Evolutionary conservation across 2,113 vertebrate genomes (phyloP).

Genomic region (Leptodactylus fuscus): DNA sequence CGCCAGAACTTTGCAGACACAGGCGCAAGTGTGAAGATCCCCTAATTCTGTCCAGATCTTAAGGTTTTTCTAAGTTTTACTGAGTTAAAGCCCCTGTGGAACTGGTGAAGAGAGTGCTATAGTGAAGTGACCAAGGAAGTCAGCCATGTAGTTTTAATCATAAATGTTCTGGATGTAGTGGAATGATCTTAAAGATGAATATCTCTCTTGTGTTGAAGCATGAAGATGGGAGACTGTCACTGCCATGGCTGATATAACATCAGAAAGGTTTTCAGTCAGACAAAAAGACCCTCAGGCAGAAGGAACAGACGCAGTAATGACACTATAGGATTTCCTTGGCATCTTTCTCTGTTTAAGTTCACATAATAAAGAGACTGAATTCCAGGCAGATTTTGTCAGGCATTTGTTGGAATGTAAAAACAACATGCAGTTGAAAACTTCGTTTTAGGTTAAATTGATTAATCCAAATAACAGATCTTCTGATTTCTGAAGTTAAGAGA

Average conservation of each 20-base stretch:
- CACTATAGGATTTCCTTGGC: neutral
- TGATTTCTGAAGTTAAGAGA: neutral
- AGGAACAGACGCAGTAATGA: neutral
- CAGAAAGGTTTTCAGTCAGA: neutral
- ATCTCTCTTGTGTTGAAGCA: constrained; percentile 1
- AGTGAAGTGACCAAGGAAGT: neutral
- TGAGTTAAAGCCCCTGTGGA: neutral
- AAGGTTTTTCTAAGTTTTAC: neutral
- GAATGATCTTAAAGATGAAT: neutral
- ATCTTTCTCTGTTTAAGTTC: neutral
- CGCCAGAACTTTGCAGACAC: too few relatives aligned
- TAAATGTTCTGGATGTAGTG: neutral
- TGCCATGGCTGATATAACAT: neutral
- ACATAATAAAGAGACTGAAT: neutral
- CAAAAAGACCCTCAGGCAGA: neutral
- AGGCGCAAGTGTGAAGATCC: too few relatives aligned
- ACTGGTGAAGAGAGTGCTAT: neutral
- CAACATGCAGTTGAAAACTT: too few relatives aligned
- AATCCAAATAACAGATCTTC: too few relatives aligned
- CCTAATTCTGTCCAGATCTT: neutral
- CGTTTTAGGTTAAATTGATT: too few relatives aligned
- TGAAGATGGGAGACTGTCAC: neutral
- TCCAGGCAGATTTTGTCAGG: neutral
- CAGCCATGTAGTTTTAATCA: neutral
- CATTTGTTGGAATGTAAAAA: neutral